phyloP scores from a whole-genome alignment of 2,797 vertebrate genomes.

The Pseudomugil gertrudae region DNA sequence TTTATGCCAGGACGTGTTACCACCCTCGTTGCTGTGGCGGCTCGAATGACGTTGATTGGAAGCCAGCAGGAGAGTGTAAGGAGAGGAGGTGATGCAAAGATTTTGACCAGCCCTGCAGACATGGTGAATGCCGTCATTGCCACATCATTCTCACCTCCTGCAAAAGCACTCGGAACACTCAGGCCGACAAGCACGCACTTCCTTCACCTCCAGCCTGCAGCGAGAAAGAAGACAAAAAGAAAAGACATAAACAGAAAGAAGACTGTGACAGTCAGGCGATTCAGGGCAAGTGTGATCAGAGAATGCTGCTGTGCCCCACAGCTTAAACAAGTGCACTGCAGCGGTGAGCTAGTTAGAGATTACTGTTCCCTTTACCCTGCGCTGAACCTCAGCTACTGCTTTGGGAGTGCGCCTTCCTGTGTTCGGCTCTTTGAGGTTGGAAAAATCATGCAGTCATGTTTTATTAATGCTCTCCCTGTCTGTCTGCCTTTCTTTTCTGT shows the following conservation, averaged over 20 bases:
- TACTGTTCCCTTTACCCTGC: slow-evolving; percentile 79
- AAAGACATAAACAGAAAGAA: slow-evolving; percentile 36
- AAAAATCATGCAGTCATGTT: slow-evolving; percentile 82
- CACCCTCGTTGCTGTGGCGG: slow-evolving; percentile 22
- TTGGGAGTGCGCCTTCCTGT: slow-evolving; percentile 74
- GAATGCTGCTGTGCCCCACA: slow-evolving; percentile 40
- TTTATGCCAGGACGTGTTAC: slow-evolving; percentile 27
- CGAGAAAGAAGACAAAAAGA: slow-evolving; percentile 31
- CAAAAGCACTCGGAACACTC: slow-evolving; percentile 25
- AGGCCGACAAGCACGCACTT: background rate
- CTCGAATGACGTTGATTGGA: slow-evolving; percentile 25
- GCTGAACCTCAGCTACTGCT: slow-evolving; percentile 79
- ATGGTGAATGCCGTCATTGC: background rate
- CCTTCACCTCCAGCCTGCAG: slow-evolving; percentile 53
- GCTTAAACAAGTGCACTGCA: slow-evolving; percentile 63
- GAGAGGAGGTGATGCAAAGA: slow-evolving; percentile 33
- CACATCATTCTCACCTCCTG: slow-evolving; percentile 44
- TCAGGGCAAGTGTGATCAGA: slow-evolving; percentile 59
- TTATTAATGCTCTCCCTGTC: slow-evolving; percentile 78
- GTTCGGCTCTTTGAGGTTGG: slow-evolving; percentile 81
- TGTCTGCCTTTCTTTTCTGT: slow-evolving; percentile 45
- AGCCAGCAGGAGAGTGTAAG: slow-evolving; percentile 32
- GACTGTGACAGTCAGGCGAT: slow-evolving; percentile 25
- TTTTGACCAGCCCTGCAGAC: slow-evolving; percentile 46
- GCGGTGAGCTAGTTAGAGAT: slow-evolving; percentile 66